Evolutionary conservation across 2,113 vertebrate genomes (phyloP).

Genomic region (Coryphaenoides rupestris): DNA sequence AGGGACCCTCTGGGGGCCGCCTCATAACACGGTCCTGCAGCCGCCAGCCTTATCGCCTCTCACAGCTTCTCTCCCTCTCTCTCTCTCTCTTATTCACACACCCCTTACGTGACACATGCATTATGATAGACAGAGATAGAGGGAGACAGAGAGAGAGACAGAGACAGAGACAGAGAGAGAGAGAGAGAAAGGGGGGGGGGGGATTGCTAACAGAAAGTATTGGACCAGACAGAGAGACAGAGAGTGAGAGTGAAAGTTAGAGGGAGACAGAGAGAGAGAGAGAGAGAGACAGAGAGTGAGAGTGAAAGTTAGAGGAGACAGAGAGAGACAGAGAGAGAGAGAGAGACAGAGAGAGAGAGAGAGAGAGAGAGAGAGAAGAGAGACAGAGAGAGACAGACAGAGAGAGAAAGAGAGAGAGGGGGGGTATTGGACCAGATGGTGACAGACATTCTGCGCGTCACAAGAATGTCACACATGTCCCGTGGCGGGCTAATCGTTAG

Average conservation of each 20-base stretch:
- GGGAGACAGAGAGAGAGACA: too few species aligned
- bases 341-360: too few species aligned
- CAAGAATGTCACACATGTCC: slow-evolving; percentile 10
- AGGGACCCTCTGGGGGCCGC: too few species aligned
- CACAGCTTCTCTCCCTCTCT: neutral
- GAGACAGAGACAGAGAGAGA: neutral
- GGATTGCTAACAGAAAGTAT: neutral
- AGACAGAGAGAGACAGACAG: too few species aligned
- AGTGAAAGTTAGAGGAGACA: neutral
- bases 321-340: neutral
- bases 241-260: neutral
- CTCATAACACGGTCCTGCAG: neutral
- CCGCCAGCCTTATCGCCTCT: neutral
- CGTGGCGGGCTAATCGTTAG: too few species aligned
- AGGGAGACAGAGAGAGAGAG: too few species aligned
- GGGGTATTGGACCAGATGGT: too few species aligned
- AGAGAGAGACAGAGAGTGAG: neutral
- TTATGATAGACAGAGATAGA: neutral
- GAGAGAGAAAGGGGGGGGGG: neutral
- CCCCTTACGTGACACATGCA: neutral
- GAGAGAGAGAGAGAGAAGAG: too few species aligned
- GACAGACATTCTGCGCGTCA: neutral
- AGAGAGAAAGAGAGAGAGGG: too few species aligned
- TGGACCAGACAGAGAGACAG: neutral
- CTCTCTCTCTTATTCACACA: neutral